Evolutionary conservation across 2,797 vertebrate genomes (phyloP), one percentile per base, ranked within the genome.

Genomic region (Pampus argenteus): DNA sequence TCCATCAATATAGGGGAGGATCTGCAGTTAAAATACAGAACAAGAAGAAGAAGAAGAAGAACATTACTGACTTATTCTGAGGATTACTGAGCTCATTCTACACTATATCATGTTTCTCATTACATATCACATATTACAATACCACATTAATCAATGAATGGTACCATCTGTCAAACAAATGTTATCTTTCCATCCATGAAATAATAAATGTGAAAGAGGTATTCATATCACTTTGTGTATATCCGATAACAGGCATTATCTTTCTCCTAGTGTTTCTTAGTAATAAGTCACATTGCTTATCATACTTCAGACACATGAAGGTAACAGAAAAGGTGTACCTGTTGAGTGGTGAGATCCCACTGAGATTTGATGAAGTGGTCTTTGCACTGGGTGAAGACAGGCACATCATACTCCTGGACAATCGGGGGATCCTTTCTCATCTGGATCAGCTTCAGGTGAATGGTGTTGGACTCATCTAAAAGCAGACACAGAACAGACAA

Each of bases 321-420:
- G 50, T 26, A 60, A 58, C 9, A 26, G 9, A 9, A 18, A 34
- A 25, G 10, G 57, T 23, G 34, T 56, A 97, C 98, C 96, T 99
- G 98, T 75, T 99, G 98, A 0, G 98, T 99, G 62, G 98, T 99
- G 82, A 99, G 96, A 87, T 99, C 98, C 98, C 98, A 99, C 76
- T 99, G 98, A 34, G 96, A 96, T 88, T 96, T 97, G 84, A 95
- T 95, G 61, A 97, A 99, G 64, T 97, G 94, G 0, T 99, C 98
- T 90, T 99, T 99, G 86, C 96, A 96, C 75, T 98, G 95, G 17
- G 96, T 96, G 83, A 99, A 99, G 52, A 99, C 98, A 0, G 98
- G 98, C 20, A 99, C 98, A 0, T 99, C 98, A 0, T 98, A 99
- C 72, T 99, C 98, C 88, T 99, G 98, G n/a, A 98, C 98, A 0